phyloP scores from a whole-genome alignment of 2,113 vertebrate genomes.

The Corythornis cristatus region DNA sequence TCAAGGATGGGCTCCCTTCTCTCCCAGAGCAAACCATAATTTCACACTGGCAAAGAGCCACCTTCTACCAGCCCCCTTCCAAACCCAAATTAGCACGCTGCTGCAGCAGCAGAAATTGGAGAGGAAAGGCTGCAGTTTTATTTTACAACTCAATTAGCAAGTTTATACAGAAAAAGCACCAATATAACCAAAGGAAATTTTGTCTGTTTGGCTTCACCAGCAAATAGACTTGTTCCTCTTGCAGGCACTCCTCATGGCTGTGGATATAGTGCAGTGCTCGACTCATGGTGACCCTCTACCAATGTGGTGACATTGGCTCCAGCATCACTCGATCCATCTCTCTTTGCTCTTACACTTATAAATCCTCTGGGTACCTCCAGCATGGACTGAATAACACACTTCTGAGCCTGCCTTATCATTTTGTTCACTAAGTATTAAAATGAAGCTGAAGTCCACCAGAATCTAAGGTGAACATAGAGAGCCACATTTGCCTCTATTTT shows the following conservation, averaged over 20 bases:
- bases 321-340: not conserved
- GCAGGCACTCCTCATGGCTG: not conserved
- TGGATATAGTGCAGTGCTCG: not conserved
- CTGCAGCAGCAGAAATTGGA: conserved; percentile 68
- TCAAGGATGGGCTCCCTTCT: not conserved
- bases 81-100: conserved; percentile 65
- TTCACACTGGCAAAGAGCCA: conserved; percentile 44
- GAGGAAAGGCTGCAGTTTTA: conserved; percentile 55
- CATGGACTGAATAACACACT: not conserved
- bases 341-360: not conserved
- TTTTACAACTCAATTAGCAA: conserved; percentile 71
- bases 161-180: conserved; percentile 54
- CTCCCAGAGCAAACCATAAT: conserved; percentile 16
- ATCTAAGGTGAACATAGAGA: not conserved
- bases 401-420: not conserved
- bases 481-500: not conserved
- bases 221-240: not conserved
- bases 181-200: conserved; percentile 18
- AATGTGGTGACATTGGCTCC: not conserved
- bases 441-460: not conserved
- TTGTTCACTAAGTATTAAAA: not conserved
- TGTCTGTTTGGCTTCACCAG: not conserved
- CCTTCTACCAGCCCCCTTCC: conserved; percentile 54
- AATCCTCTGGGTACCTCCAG: not conserved
- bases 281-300: not conserved